These are phyloP conservation scores for Cromileptes altivelis DNA, from an alignment of 2,113 vertebrate species.

Conservation along the genomic window DNA sequence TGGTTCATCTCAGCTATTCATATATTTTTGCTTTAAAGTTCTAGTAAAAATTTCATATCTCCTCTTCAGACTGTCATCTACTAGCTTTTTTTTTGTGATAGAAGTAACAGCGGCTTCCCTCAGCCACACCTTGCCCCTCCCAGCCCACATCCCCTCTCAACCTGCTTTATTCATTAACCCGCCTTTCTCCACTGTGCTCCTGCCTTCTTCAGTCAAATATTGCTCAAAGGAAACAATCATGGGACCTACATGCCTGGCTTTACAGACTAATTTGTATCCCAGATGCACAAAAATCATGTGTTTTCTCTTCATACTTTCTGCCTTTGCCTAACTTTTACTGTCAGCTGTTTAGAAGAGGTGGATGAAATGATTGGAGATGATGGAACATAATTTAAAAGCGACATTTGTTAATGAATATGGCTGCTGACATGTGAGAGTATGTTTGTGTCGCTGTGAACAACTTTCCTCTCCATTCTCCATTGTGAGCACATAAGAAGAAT, in stretches of 20 bases:
- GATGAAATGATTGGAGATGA: background rate
- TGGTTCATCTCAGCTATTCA: background rate
- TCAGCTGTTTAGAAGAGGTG: background rate
- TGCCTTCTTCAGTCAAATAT: slow-evolving; percentile 65
- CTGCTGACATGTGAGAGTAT: background rate
- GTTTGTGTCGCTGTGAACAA: background rate
- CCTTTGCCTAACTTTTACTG: slow-evolving; percentile 60
- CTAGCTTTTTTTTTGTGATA: slow-evolving; percentile 18
- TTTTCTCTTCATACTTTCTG: slow-evolving; percentile 80
- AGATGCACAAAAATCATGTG: slow-evolving; percentile 64
- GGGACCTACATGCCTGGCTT: slow-evolving; percentile 73
- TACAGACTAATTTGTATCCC: slow-evolving; percentile 79
- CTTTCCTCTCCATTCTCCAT: background rate
- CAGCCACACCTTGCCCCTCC: slow-evolving; percentile 62
- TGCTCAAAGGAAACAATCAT: slow-evolving; percentile 68
- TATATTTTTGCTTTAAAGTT: background rate
- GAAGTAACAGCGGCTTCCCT: slow-evolving; percentile 28
- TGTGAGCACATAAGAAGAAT: background rate
- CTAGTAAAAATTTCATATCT: background rate
- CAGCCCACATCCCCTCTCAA: slow-evolving; percentile 23
- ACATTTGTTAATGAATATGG: slow-evolving; percentile 1
- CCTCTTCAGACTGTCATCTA: background rate
- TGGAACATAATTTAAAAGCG: background rate
- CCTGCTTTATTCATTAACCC: slow-evolving; percentile 77
- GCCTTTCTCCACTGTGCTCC: slow-evolving; percentile 23